phyloP scores from a whole-genome alignment of 2,797 vertebrate species.

The Erethizon dorsatum region DNA sequence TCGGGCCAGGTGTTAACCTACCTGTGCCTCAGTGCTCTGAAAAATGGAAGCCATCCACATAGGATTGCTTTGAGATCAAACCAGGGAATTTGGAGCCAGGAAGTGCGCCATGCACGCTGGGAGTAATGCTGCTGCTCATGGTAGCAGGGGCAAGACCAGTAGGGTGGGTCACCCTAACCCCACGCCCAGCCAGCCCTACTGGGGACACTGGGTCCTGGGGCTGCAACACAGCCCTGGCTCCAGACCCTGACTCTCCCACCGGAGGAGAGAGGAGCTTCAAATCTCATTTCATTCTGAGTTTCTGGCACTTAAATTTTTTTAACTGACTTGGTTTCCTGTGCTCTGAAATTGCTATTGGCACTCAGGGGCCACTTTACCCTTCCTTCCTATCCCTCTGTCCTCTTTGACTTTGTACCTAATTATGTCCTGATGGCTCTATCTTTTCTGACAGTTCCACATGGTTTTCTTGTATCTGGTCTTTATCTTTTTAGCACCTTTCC shows the following conservation, averaged over 20 bases:
- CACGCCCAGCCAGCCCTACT: fast-evolving
- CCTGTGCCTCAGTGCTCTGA: neutral
- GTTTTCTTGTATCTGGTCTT: neutral
- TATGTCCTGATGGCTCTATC: neutral
- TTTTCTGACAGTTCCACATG: neutral
- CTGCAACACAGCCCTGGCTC: neutral
- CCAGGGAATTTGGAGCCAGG: neutral
- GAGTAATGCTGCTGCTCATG: neutral
- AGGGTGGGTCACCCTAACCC: neutral
- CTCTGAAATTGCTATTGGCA: neutral
- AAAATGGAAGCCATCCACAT: neutral
- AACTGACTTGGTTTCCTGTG: neutral
- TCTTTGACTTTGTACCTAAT: neutral
- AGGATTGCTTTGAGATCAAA: neutral
- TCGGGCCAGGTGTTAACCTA: neutral
- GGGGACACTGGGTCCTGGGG: neutral
- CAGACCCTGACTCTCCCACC: fast-evolving
- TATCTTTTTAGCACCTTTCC: neutral
- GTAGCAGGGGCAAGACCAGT: neutral
- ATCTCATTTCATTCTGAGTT: neutral
- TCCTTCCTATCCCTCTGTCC: neutral
- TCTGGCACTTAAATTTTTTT: neutral
- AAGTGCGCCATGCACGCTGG: neutral
- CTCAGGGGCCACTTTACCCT: neutral
- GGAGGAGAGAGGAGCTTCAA: fast-evolving